Evolutionary conservation across 2,888 invertebrate genomes (phyloP).

Genomic region (Coecobrya sp.): DNA sequence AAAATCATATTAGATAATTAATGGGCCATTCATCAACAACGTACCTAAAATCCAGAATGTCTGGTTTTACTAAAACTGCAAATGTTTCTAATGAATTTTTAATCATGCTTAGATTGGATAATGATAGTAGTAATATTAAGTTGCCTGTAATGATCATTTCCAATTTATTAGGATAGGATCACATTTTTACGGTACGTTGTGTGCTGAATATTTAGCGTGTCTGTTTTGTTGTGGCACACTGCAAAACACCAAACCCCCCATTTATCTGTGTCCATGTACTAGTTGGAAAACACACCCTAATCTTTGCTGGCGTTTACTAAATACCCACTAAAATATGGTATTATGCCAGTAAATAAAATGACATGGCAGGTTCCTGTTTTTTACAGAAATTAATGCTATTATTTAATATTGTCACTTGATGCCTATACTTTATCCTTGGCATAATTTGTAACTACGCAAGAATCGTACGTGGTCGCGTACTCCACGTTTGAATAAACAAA

Average conservation of each 20-base stretch:
- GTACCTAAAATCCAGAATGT: constrained; percentile 19
- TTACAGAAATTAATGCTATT: background rate
- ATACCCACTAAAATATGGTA: background rate
- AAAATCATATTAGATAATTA: constrained; percentile 3
- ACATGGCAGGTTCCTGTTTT: constrained; percentile 51
- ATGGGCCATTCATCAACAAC: background rate
- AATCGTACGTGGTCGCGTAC: background rate
- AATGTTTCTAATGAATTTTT: constrained; percentile 9
- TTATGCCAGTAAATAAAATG: background rate
- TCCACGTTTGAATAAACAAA: background rate
- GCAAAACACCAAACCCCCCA: constrained; percentile 45
- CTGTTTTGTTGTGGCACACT: background rate
- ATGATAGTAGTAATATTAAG: background rate
- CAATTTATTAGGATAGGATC: constrained; percentile 48
- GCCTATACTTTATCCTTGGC: constrained; percentile 29
- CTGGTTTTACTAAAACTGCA: background rate
- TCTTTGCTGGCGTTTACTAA: background rate
- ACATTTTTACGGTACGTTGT: too few relatives aligned
- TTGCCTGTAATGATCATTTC: background rate
- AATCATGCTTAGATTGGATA: background rate
- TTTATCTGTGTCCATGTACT: background rate
- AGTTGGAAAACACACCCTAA: constrained; percentile 64
- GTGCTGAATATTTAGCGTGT: background rate
- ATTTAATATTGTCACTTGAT: constrained; percentile 34
- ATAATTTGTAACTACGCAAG: background rate